These are phyloP conservation scores for Drosophila leonis DNA, from an alignment of 2,888 invertebrate genomes.

Conservation along the genomic window DNA sequence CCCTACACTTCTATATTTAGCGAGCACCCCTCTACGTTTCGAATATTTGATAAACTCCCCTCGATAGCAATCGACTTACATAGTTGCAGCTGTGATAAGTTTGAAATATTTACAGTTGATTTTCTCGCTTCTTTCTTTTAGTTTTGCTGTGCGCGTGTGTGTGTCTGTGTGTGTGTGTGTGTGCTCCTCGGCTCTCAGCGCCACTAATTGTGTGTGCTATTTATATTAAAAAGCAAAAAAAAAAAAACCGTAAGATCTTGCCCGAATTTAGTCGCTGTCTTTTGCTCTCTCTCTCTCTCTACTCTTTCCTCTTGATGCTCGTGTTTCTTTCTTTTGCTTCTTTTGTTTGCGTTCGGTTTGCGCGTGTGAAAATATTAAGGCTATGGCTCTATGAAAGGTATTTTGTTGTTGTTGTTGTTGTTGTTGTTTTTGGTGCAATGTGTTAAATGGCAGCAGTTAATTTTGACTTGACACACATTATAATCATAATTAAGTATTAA, in stretches of 20 bases:
- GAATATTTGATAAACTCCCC: slow-evolving; percentile 48
- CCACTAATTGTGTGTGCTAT: slow-evolving; percentile 78
- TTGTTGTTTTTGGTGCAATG: slow-evolving; percentile 46
- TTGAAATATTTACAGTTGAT: slow-evolving; percentile 65
- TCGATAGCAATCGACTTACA: slow-evolving; percentile 32
- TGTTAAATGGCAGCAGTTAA: slow-evolving; percentile 67
- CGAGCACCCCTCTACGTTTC: slow-evolving; percentile 18
- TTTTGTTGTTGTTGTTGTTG: slow-evolving; percentile 10
- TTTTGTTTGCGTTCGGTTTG: slow-evolving; percentile 48
- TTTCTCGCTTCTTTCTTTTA: slow-evolving; percentile 27
- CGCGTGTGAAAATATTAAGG: slow-evolving; percentile 77
- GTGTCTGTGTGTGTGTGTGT: slow-evolving; percentile 9
- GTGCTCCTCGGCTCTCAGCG: slow-evolving; percentile 46
- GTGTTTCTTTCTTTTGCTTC: slow-evolving; percentile 24
- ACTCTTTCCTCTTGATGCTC: slow-evolving; percentile 15
- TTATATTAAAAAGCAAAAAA: slow-evolving; percentile 58
- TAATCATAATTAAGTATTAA: slow-evolving; percentile 72
- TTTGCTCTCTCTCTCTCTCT: slow-evolving; percentile 5
- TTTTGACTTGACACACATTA: slow-evolving; percentile 74
- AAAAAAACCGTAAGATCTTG: slow-evolving; percentile 51
- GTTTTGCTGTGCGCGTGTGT: not conserved
- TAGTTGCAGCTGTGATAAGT: slow-evolving; percentile 63
- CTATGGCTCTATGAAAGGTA: slow-evolving; percentile 52
- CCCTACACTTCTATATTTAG: slow-evolving; percentile 49
- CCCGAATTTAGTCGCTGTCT: slow-evolving; percentile 53